Base-by-base conservation (phyloP, 2,113 vertebrate species). In the Eleginops maclovinus region DNA sequence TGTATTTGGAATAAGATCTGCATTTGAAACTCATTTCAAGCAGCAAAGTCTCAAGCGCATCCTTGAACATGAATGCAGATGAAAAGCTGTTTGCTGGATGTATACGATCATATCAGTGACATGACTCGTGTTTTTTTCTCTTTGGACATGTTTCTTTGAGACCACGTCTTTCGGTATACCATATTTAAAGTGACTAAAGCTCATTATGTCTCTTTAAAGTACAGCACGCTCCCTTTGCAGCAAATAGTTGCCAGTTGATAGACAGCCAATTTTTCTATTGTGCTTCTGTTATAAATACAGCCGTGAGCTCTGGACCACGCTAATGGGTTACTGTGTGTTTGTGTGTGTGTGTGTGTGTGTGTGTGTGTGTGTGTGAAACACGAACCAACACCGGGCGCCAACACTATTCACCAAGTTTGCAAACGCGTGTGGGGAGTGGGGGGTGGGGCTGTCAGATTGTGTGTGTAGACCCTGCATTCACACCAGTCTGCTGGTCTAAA, bases 401-500 rank as follows among this genome's bases (percentile, higher is more conserved):
- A 36, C 17, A 26, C 68, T 79, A 68, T 62, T 89, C 70, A 61
- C 24, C 22, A 69, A 77, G 77, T 54, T 36, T 81, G 70, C 72
- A 73, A 74, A 84, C 78, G 73, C 6, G 58, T 49, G 31, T 21
- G 56, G 54, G 24, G 66, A 58, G 73, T 43, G 44, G 77, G 46
- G 80, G 47, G 40, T n/a, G 31, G 31, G 77, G 44, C 64, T 87
- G 86, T 84, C 91, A 78, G 79, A 63, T 69, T 60, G 79, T 73
- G 40, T 82, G 73, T 81, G 84, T 87, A 89, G 87, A 69, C 75
- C 64, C 65, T 87, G 80, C 75, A 78, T 88, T 85, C 77, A 87
- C 70, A 70, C 74, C 65, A 87, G 84, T 89, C 73, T 46, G 72
- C 83, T 80, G 85, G 80, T 89, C 80, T 85, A 91, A 93, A 93